A percentile compares a stretch with the other conserved stretches of the same genome.
phyloP scores from a whole-genome alignment of 2,113 vertebrate species.

The Neotoma lepida region DNA sequence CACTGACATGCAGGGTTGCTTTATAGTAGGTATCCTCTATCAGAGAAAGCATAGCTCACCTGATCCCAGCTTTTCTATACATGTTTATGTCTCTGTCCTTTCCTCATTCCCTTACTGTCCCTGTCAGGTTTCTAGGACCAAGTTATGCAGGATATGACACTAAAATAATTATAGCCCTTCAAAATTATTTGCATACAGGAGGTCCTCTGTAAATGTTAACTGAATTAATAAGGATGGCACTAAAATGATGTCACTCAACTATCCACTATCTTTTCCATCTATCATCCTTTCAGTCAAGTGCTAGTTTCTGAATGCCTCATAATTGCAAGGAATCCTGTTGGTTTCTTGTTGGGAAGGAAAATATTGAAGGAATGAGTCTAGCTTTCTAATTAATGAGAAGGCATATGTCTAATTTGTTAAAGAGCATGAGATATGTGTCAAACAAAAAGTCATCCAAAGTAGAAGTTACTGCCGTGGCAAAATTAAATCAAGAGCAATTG shows the following conservation, averaged over 20 bases:
- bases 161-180: background rate
- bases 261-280: background rate
- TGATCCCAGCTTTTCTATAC: background rate
- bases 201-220: conserved; percentile 11
- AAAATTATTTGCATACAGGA: background rate
- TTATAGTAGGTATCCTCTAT: background rate
- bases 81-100: background rate
- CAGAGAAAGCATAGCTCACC: background rate
- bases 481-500: background rate
- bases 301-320: background rate
- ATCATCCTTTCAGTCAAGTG: background rate
- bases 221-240: background rate
- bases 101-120: background rate
- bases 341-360: background rate
- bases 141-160: background rate
- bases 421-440: background rate
- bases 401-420: background rate
- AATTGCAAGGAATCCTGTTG: background rate
- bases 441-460: conserved; percentile 18
- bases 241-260: background rate
- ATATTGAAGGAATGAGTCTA: background rate
- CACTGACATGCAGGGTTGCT: background rate
- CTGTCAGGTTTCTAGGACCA: background rate
- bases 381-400: background rate
- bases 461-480: background rate